Conservation (phyloP, 2,888 invertebrate genomes). For the Teleiodes luculella region DNA sequence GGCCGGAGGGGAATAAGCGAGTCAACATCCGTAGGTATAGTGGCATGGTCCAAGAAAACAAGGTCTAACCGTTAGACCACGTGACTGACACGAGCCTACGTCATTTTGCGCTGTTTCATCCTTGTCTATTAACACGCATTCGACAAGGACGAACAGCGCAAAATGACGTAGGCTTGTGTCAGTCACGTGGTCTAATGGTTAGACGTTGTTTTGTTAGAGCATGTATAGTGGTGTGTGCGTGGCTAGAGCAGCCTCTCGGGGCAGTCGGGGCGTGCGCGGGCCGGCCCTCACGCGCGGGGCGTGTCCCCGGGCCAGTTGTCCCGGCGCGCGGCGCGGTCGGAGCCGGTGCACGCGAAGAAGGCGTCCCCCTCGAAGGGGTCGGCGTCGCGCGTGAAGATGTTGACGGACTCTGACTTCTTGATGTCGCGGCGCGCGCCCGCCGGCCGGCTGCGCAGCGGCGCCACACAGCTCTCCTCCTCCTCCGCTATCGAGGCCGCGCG, state of each 20-base stretch:
- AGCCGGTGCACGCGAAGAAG: slow-evolving; percentile 83
- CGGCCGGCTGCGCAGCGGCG: slow-evolving; percentile 55
- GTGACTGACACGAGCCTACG: no score
- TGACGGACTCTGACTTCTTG: slow-evolving; percentile 93
- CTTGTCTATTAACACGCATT: no score
- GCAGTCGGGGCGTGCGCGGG: neutral
- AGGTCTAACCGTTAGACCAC: no score
- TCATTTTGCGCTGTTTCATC: no score
- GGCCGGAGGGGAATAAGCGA: no score
- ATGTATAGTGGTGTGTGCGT: no score
- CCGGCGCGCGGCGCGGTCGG: slow-evolving; percentile 62
- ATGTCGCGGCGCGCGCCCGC: slow-evolving; percentile 79
- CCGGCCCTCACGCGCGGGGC: slow-evolving; percentile 53
- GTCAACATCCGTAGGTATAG: no score
- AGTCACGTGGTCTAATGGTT: no score
- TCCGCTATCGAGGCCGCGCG: slow-evolving; percentile 71
- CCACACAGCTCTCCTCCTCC: slow-evolving; percentile 65
- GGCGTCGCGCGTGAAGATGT: slow-evolving; percentile 90
- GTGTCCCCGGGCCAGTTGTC: slow-evolving; percentile 76
- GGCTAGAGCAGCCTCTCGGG: neutral
- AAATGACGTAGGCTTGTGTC: no score
- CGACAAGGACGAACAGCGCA: no score
- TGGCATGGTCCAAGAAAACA: no score
- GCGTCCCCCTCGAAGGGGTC: slow-evolving; percentile 95
- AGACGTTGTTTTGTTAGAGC: no score